Evolutionary conservation across 1,140 invertebrate species (phyloP).

Genomic region (Zaprionus lachaisei): DNA sequence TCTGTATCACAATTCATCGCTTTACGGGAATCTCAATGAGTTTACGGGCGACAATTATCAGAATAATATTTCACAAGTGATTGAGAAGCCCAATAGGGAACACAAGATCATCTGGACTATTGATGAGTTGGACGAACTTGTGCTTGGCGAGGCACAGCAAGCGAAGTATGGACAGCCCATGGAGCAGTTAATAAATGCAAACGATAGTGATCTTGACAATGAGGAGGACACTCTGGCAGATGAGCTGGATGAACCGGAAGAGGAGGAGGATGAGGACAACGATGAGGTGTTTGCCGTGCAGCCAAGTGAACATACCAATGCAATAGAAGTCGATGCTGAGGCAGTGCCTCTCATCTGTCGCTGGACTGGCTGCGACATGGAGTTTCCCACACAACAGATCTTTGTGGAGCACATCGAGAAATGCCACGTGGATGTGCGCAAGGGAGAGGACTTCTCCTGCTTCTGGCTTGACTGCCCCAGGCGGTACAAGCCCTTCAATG

Average conservation of each 20-base stretch:
- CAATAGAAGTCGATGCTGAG: constrained; percentile 41
- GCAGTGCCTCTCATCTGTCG: constrained; percentile 86
- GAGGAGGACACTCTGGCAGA: constrained; percentile 38
- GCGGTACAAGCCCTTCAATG: constrained; percentile 95
- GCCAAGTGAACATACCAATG: constrained; percentile 11
- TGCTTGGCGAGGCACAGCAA: constrained; percentile 40
- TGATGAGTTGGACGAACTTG: constrained; percentile 75
- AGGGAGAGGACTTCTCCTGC: constrained; percentile 95
- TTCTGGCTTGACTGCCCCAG: constrained; percentile 95
- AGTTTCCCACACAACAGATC: constrained; percentile 91
- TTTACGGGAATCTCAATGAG: constrained; percentile 35
- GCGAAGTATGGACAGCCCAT: constrained; percentile 10
- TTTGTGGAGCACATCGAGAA: constrained; percentile 96
- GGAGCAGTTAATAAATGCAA: background rate
- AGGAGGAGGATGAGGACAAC: constrained; percentile 43
- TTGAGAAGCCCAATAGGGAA: constrained; percentile 78
- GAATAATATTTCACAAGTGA: constrained; percentile 60
- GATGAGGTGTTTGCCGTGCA: constrained; percentile 54
- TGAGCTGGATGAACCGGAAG: constrained; percentile 32
- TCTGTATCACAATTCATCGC: constrained; percentile 46
- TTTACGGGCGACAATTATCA: constrained; percentile 67
- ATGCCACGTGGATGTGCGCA: constrained; percentile 93
- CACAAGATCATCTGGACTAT: constrained; percentile 83
- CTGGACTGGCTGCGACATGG: constrained; percentile 93
- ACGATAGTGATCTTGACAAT: constrained; percentile 20